Evolutionary conservation across 1,140 invertebrate species (phyloP).

Genomic region (Apis florea): DNA sequence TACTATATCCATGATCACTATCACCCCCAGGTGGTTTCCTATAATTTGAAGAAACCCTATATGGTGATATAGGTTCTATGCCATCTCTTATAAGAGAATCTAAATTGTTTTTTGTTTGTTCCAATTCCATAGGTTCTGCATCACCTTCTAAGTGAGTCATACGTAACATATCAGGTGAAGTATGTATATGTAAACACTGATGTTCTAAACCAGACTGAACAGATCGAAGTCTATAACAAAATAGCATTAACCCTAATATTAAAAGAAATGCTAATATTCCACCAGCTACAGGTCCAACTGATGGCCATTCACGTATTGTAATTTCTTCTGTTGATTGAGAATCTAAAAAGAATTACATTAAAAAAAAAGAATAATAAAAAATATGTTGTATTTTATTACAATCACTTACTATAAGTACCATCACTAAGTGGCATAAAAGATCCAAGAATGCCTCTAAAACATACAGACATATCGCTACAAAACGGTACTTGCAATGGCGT

Average conservation of each 20-base stretch:
- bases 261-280: conserved; percentile 84
- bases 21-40: conserved; percentile 90
- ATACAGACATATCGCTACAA: conserved; percentile 89
- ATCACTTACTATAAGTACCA: conserved; percentile 81
- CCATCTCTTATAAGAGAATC: conserved; percentile 83
- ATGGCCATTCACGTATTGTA: conserved; percentile 80
- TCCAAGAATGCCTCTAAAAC: conserved; percentile 92
- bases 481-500: conserved; percentile 85
- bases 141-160: conserved; percentile 78
- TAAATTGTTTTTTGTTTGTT: conserved; percentile 79
- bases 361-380: neutral
- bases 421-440: conserved; percentile 91
- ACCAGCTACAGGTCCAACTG: conserved; percentile 84
- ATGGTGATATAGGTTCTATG: conserved; percentile 90
- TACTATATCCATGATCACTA: conserved; percentile 96
- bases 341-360: conserved; percentile 68
- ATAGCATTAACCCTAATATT: conserved; percentile 83
- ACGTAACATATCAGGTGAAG: conserved; percentile 74
- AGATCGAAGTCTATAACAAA: conserved; percentile 83
- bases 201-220: conserved; percentile 77
- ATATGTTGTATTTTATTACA: neutral
- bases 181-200: conserved; percentile 76
- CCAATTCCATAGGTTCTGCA: conserved; percentile 71
- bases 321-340: conserved; percentile 78
- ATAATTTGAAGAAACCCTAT: conserved; percentile 91